phyloP scores from a whole-genome alignment of 2,888 invertebrate species.

The Amphipyra berbera region DNA sequence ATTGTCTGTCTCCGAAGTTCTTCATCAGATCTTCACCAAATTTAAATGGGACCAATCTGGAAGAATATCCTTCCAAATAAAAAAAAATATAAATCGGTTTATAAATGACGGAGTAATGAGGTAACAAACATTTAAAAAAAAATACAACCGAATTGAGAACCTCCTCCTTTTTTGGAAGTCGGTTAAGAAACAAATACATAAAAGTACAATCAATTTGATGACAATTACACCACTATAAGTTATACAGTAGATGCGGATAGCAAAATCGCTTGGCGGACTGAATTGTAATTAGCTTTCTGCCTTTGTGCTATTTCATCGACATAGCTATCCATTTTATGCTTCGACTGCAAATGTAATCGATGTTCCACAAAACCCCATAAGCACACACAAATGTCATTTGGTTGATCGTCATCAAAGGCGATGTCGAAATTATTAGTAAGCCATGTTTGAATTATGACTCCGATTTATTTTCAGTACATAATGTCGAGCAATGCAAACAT shows the following conservation, averaged over 20 bases:
- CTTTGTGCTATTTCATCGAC: slow-evolving; percentile 10
- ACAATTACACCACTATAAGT: background rate
- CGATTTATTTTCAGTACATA: slow-evolving; percentile 13
- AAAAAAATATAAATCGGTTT: too few species aligned
- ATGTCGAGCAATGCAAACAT: slow-evolving; percentile 20
- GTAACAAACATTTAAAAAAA: too few species aligned
- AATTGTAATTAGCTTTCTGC: slow-evolving; percentile 22
- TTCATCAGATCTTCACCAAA: too few species aligned
- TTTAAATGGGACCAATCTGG: too few species aligned
- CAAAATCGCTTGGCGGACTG: slow-evolving; percentile 1
- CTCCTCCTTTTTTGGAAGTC: too few species aligned
- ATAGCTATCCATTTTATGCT: slow-evolving; percentile 11
- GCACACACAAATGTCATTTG: slow-evolving; percentile 14
- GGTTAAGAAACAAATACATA: too few species aligned
- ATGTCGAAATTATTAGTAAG: slow-evolving; percentile 17
- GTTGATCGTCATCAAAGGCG: slow-evolving; percentile 21
- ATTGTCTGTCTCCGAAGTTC: too few species aligned
- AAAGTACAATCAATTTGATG: background rate
- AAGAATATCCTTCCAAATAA: too few species aligned
- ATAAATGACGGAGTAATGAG: too few species aligned
- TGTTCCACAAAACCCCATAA: slow-evolving; percentile 22
- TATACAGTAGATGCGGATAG: background rate
- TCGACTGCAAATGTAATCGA: slow-evolving; percentile 27
- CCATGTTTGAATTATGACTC: slow-evolving; percentile 26
- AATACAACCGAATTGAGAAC: too few species aligned